Base-by-base conservation (phyloP, 2,888 invertebrate species). In the Netelia melanura region DNA sequence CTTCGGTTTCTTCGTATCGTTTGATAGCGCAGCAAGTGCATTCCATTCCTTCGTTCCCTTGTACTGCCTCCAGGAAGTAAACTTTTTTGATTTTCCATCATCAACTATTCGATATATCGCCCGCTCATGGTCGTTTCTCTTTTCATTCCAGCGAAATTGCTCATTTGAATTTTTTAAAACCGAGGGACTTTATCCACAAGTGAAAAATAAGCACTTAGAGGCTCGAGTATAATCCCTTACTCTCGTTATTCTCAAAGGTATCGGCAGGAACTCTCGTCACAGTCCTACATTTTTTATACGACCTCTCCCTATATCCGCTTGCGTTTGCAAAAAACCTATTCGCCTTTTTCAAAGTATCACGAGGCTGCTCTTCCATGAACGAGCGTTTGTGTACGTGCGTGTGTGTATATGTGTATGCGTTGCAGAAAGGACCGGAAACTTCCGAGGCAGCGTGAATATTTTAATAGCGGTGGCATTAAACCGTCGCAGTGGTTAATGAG, bases 401-500 rank as follows among this genome's bases (percentile, higher is more conserved):
- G n/a, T 48, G 17, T n/a, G 30, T 38, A 17, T 23, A 10, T 48
- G 17, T n/a, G 30, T 38, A 17, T 21, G n/a, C 25, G 8, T 54
- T 17, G 70, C n/a, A 21, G 6, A 3, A 54, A 61, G 1, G 21
- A 76, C 17, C 44, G 30, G 62, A 80, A 68, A 54, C 10, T 38
- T 44, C 17, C 56, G 11, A 10, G 71, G 56, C 14, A 62, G 68
- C 17, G 44, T 84, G 74, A 86, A 87, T 84, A 84, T 74, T 87
- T 86, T 43, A 86, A 81, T 9, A 23, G 62, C n/a, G 58, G 64
- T 21, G 23, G 64, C 17, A 70, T 84, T 81, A 75, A 78, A 61
- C 52, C 70, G 54, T 84, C 72, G 65, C 72, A 21, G 64, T 67
- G 52, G 76, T 56, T 84, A 72, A 80, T 74, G 77, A 72, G 62